phyloP scores from a whole-genome alignment of 2,888 invertebrate species.

The Drosophila mimetica region DNA sequence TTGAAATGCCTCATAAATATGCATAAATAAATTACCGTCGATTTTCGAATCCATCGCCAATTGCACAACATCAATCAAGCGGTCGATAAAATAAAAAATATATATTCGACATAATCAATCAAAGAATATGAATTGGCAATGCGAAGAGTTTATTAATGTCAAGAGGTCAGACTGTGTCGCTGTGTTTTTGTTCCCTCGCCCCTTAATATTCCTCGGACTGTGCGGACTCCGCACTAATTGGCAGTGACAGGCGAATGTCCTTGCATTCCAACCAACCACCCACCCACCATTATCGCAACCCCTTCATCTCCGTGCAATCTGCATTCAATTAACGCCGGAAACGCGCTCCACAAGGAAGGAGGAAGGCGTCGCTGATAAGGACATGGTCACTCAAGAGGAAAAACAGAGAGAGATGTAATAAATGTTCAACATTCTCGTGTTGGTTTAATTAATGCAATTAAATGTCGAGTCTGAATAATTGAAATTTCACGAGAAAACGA shows the following conservation, averaged over 20 bases:
- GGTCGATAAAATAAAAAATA: slow-evolving; percentile 37
- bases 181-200: neutral
- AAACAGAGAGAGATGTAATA: slow-evolving; percentile 49
- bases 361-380: slow-evolving; percentile 62
- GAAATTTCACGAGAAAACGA: slow-evolving; percentile 62
- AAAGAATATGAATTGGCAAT: slow-evolving; percentile 36
- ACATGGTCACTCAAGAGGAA: slow-evolving; percentile 32
- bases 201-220: neutral
- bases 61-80: slow-evolving; percentile 39
- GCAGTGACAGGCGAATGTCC: slow-evolving; percentile 28
- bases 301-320: slow-evolving; percentile 19
- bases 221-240: slow-evolving; percentile 31
- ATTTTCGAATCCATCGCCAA: slow-evolving; percentile 17
- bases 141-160: slow-evolving; percentile 24
- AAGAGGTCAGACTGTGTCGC: slow-evolving; percentile 25
- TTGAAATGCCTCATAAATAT: slow-evolving; percentile 39
- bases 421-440: slow-evolving; percentile 71
- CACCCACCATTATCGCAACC: too few relatives aligned
- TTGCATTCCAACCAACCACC: neutral
- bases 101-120: slow-evolving; percentile 44
- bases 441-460: slow-evolving; percentile 78
- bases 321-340: slow-evolving; percentile 74
- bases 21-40: slow-evolving; percentile 40
- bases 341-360: slow-evolving; percentile 50
- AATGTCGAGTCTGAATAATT: slow-evolving; percentile 65